phyloP scores from a whole-genome alignment of 2,888 invertebrate species.

The Drosophila kanekoi region DNA sequence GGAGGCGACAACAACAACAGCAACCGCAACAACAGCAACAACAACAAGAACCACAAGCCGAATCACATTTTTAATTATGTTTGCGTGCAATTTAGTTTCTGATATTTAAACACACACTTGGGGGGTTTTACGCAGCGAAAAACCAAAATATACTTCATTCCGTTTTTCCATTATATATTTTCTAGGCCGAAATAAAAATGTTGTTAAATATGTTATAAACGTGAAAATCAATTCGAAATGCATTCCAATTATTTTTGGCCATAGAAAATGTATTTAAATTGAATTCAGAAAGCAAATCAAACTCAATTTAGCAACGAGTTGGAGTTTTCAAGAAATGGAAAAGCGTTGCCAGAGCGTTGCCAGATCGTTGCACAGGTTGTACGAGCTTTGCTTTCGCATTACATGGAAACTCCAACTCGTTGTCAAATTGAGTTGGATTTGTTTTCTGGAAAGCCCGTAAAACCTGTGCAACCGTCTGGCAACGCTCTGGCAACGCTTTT shows the following conservation, averaged over 20 bases:
- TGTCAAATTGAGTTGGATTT: not conserved
- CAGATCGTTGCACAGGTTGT: no score
- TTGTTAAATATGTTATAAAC: no score
- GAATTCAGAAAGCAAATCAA: no score
- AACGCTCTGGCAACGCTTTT: conserved; percentile 1
- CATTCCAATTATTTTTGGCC: not conserved
- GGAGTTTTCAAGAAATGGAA: no score
- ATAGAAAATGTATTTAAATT: conserved; percentile 6
- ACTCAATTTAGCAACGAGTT: no score
- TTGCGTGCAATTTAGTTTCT: not conserved
- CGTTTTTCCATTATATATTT: not conserved
- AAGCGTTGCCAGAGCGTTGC: no score
- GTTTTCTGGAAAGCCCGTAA: not conserved
- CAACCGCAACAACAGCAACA: not conserved
- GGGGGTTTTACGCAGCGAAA: conserved; percentile 13
- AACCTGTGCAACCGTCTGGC: not conserved
- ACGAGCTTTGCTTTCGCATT: no score
- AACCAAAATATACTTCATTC: not conserved
- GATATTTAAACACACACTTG: not conserved
- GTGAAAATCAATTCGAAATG: no score
- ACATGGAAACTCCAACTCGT: no score
- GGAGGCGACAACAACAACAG: not conserved
- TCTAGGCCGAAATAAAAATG: not conserved
- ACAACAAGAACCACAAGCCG: not conserved
- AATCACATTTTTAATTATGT: not conserved